phyloP scores from a whole-genome alignment of 2,797 vertebrate species.

The Leptatherina wallacei region DNA sequence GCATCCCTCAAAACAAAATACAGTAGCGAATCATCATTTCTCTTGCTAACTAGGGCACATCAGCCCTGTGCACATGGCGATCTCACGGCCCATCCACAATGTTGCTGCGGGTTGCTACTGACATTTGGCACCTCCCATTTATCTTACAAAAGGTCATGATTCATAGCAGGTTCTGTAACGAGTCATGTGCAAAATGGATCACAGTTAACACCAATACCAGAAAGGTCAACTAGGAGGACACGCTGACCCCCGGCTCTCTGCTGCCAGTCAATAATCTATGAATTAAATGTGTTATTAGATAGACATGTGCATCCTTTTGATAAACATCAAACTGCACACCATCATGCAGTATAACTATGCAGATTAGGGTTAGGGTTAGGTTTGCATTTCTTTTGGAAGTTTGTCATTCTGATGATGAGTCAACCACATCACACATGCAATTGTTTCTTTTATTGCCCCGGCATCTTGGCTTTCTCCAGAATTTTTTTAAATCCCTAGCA shows the following conservation, averaged over 20 bases:
- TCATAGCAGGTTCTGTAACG: slow-evolving; percentile 66
- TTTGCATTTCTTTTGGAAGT: slow-evolving; percentile 8
- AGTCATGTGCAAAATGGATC: slow-evolving; percentile 64
- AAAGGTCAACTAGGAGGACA: slow-evolving; percentile 74
- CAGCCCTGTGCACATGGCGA: slow-evolving; percentile 42
- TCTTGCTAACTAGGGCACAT: slow-evolving; percentile 42
- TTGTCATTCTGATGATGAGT: slow-evolving; percentile 27
- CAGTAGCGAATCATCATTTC: slow-evolving; percentile 41
- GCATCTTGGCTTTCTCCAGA: slow-evolving; percentile 33
- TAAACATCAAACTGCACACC: not conserved
- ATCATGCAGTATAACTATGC: slow-evolving; percentile 1
- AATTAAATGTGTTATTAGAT: slow-evolving; percentile 24
- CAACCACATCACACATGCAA: not conserved
- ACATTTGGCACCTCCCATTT: slow-evolving; percentile 75
- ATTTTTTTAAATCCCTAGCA: slow-evolving; percentile 41
- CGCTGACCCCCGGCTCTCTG: slow-evolving; percentile 21
- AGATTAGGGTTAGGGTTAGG: not conserved
- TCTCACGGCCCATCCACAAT: slow-evolving; percentile 32
- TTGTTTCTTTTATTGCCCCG: slow-evolving; percentile 1
- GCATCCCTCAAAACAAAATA: slow-evolving; percentile 29
- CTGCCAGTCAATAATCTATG: slow-evolving; percentile 55
- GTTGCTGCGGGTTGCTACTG: slow-evolving; percentile 57
- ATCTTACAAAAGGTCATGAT: slow-evolving; percentile 77
- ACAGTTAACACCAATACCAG: slow-evolving; percentile 68
- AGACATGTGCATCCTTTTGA: not conserved